phyloP scores from a whole-genome alignment of 2,113 vertebrate species.

The Dryoscopus gambensis region DNA sequence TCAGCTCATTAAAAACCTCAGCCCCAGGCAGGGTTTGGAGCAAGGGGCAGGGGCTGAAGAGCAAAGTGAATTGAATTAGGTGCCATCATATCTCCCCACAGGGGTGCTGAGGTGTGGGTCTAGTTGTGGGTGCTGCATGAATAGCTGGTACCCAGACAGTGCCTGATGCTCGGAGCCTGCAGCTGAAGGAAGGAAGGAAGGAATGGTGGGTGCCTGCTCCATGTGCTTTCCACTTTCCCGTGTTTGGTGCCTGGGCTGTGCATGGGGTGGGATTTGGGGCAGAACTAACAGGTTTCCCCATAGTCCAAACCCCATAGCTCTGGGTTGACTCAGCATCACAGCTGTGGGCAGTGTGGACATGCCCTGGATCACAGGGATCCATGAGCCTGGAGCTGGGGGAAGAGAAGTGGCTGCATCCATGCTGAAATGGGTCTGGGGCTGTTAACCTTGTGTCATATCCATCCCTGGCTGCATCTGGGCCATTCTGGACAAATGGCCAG shows the following conservation, averaged over 20 bases:
- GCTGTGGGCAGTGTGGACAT: neutral
- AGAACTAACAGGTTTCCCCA: neutral
- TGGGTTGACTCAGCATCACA: neutral
- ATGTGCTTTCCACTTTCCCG: rapidly evolving
- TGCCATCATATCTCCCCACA: neutral
- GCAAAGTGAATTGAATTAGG: neutral
- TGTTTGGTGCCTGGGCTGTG: neutral
- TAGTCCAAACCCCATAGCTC: neutral
- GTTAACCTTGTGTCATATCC: neutral
- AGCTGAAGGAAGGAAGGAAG: neutral
- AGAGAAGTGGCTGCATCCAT: neutral
- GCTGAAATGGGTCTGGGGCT: neutral
- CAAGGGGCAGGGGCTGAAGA: neutral
- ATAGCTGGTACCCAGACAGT: neutral
- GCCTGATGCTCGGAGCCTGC: too few relatives aligned
- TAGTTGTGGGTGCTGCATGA: neutral
- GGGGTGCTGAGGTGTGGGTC: neutral
- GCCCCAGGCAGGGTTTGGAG: neutral
- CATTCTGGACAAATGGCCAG: neutral
- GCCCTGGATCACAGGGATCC: neutral
- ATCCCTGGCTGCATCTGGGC: neutral
- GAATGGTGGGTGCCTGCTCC: neutral
- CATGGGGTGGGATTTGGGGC: neutral
- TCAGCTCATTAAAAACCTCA: neutral
- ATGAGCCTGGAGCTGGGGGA: neutral